Percentiles rank a stretch among this genome's conserved stretches.
Conservation (phyloP, 2,797 vertebrate genomes). For the Aphelocoma californica region DNA sequence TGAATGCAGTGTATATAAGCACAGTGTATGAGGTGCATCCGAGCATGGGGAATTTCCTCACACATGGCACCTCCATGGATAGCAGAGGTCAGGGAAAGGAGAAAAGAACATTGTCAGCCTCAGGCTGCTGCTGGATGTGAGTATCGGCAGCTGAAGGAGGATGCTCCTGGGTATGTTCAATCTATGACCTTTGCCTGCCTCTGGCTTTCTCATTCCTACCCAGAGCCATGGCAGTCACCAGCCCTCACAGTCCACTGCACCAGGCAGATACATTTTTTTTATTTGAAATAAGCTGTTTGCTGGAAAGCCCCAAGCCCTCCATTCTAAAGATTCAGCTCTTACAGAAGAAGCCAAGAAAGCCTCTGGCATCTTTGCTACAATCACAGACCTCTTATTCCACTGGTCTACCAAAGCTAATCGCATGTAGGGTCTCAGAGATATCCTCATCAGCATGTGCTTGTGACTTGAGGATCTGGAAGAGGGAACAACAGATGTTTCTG, state of each 20-base stretch:
- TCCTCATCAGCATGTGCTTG: not conserved
- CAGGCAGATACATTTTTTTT: not conserved
- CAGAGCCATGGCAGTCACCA: not conserved
- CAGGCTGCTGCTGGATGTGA: not conserved
- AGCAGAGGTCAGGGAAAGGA: not conserved
- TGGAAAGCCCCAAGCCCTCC: not conserved
- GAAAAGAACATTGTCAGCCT: not conserved
- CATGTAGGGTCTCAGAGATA: not conserved
- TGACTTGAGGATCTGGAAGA: not conserved
- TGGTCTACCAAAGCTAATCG: not conserved
- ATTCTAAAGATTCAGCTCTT: not conserved
- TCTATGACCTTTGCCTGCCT: not conserved
- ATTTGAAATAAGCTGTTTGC: not conserved
- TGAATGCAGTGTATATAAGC: not conserved
- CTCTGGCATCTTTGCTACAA: not conserved
- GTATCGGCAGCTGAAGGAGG: not conserved
- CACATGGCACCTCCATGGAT: not conserved
- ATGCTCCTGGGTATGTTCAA: not conserved
- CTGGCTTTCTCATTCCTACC: not conserved
- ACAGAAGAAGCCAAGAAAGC: not conserved
- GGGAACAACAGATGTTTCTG: not conserved
- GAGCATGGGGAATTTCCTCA: not conserved
- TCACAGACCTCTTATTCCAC: not conserved
- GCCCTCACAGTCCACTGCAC: not conserved
- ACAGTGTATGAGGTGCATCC: not conserved